Percentiles rank a stretch among this genome's conserved stretches.
These are phyloP conservation scores for Aythya baeri DNA, from an alignment of 2,113 vertebrate genomes.

Conservation along the genomic window DNA sequence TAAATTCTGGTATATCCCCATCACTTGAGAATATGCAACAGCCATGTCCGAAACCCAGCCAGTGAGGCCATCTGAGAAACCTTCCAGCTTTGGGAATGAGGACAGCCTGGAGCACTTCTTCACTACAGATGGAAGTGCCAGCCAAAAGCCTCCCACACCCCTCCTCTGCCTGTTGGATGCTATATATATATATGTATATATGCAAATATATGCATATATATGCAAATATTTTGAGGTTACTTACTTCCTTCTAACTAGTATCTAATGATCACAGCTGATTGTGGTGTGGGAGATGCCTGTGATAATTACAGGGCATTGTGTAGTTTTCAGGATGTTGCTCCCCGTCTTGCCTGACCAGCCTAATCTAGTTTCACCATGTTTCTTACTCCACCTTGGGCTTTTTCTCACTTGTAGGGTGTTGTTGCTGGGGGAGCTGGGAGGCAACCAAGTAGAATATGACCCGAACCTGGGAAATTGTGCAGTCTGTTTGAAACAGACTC, in stretches of 20 bases:
- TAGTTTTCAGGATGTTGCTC: background rate
- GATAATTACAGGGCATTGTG: background rate
- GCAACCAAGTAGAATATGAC: background rate
- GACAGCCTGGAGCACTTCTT: background rate
- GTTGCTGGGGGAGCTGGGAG: background rate
- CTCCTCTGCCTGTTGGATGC: background rate
- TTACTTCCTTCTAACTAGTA: background rate
- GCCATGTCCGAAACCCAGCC: background rate
- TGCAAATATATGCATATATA: background rate
- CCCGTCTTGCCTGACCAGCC: conserved; percentile 25
- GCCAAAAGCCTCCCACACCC: background rate
- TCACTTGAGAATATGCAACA: background rate
- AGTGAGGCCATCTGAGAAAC: fast-evolving
- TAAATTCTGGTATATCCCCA: background rate
- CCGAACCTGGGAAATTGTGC: background rate
- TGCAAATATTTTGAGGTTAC: background rate
- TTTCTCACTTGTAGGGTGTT: background rate
- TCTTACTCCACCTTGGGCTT: background rate
- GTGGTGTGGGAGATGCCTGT: background rate
- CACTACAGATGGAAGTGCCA: background rate
- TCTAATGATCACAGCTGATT: background rate
- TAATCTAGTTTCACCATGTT: background rate
- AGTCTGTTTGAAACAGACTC: background rate
- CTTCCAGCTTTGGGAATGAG: background rate
- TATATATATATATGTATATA: background rate